Base-by-base conservation (phyloP, 2,113 vertebrate genomes). In the Xerus inauris region DNA sequence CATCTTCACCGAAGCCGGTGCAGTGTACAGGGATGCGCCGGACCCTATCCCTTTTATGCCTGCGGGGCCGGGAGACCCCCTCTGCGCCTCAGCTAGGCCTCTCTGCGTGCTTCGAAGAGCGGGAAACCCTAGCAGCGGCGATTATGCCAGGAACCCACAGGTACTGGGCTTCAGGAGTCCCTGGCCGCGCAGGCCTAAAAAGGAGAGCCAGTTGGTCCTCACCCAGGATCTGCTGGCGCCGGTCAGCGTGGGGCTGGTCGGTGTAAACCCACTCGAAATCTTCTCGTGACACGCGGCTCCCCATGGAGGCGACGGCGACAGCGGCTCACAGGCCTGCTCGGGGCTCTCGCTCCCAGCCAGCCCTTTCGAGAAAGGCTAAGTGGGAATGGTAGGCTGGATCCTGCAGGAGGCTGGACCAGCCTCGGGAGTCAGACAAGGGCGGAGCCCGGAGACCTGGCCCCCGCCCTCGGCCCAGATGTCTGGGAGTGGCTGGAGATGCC, bases 211-310 rank as follows among this genome's bases (percentile, higher is more conserved):
- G 32, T 65, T 10, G 49, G 10, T 24, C 57, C 99, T 99, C 98
- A 99, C 99, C 99, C 93, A 99, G 95, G 57, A 99, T 99, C 96
- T 99, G 98, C 94, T 98, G 99, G 89, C 99, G 99, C 85, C 99
- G 98, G 96, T 99, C 98, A 3, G 99, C 99, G 35, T 99, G 99
- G 0, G 99, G 99, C 98, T 99, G 99, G 86, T 99, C 99, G 6
- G 99, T 99, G 69, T 99, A 99, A 3, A 99, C 99, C 99, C 99
- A 99, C 75, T 99, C 99, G 84, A 99, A 99, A 89, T 99, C 99
- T 10, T 99, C 99, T 0, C 99, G 99, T 1, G 98, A 98, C 1
- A 99, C 99, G 0, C 98, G 96, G 82, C 98, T 99, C 7, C 99
- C 99, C 99, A 99, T 99, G 7, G 62, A 11, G 49, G 13, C 49